Evolutionary conservation across 1,140 invertebrate genomes (phyloP).

Genomic region (Heliconius eleuchia): DNA sequence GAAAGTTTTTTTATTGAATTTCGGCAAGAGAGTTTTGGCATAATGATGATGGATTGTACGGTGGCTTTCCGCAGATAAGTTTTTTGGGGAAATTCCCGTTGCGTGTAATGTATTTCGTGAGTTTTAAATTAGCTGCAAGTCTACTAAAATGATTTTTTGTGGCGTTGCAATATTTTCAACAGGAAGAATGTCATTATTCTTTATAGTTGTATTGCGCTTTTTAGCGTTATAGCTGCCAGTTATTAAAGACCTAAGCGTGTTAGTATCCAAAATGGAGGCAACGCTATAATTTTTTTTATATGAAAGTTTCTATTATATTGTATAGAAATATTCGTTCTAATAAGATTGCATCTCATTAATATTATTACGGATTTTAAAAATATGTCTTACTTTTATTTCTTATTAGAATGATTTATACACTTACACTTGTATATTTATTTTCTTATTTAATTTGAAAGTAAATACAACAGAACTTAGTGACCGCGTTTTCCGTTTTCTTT

Average conservation of each 20-base stretch:
- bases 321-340: neutral
- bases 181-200: conserved; percentile 2
- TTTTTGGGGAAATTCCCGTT: conserved; percentile 65
- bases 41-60: conserved; percentile 80
- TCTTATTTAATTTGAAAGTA: too few species aligned
- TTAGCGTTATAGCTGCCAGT: neutral
- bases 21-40: conserved; percentile 72
- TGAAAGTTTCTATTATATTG: neutral
- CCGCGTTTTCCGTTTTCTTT: neutral
- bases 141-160: conserved; percentile 11
- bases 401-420: neutral
- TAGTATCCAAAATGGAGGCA: neutral
- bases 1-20: conserved; percentile 79
- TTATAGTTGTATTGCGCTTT: conserved; percentile 12
- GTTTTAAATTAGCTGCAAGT: conserved; percentile 67
- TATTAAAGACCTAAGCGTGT: neutral
- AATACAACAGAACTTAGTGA: neutral
- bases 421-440: too few species aligned
- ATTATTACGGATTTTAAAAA: neutral
- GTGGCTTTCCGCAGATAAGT: conserved; percentile 76
- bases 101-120: conserved; percentile 74
- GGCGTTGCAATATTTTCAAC: neutral
- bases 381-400: neutral
- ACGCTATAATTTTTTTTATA: neutral
- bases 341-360: neutral